Evolutionary conservation across 2,113 vertebrate genomes (phyloP).

Genomic region (Petrocephalus microphthalmus): DNA sequence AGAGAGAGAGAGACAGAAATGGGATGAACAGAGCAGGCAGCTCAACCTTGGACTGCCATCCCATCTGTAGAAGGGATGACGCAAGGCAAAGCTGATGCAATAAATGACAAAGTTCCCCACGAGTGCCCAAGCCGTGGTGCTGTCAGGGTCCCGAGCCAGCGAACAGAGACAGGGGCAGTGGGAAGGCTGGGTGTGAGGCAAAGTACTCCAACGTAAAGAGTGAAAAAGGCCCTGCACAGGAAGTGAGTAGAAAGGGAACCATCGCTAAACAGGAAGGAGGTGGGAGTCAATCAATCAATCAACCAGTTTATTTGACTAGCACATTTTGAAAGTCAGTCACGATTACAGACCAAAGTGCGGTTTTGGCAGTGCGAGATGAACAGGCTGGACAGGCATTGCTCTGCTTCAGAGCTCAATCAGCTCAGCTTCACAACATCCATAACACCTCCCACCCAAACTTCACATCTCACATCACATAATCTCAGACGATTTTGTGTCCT

Average conservation of each 20-base stretch:
- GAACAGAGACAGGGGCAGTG: neutral
- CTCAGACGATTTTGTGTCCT: neutral
- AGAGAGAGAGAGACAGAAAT: slow-evolving; percentile 1
- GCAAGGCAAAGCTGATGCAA: neutral
- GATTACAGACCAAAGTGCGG: neutral
- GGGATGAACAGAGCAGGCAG: neutral
- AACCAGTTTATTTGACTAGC: neutral
- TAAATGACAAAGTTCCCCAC: neutral
- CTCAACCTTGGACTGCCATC: neutral
- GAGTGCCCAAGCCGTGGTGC: neutral
- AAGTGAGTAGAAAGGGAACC: neutral
- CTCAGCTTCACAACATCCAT: neutral
- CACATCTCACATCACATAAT: neutral
- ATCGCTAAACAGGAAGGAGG: neutral
- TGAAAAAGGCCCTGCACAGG: neutral
- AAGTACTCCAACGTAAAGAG: neutral
- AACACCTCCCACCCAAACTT: neutral
- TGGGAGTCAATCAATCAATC: neutral
- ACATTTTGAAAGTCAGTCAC: neutral
- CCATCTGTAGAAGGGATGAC: neutral
- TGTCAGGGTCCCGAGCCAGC: neutral
- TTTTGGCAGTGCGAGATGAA: neutral
- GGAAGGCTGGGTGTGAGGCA: neutral
- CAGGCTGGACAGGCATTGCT: neutral
- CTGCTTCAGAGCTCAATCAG: neutral